Evolutionary conservation across 2,797 vertebrate genomes (phyloP), one percentile per base, ranked within the genome.

Genomic region (Pelodytes ibericus): DNA sequence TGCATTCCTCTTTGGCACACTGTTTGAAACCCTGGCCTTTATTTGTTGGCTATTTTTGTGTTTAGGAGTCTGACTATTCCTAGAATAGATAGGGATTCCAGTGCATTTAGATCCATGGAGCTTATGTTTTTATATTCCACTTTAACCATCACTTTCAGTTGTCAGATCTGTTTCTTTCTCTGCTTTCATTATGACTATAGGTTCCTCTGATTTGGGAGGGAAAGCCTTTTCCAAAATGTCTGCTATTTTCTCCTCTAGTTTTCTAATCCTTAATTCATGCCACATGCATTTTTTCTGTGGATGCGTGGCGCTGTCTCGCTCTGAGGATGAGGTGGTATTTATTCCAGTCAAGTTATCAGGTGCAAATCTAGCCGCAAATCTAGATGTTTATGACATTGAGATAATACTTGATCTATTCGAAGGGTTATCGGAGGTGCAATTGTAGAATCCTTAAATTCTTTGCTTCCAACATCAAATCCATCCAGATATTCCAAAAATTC

Each of bases 121-220:
- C 36, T 82, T 92, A 70, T 26, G 85, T 80, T 90, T 96, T 78
- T 96, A 95, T 87, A 95, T 97, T 18, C 84, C 89, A 61, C 90
- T 94, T 77, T 96, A 95, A 83, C 80, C 91, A 74, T 98, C 96
- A 0, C 95, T 99, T 83, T 96, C 96, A 60, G 97, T 99, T 57
- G 95, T 96, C 73, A 89, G 86, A 84, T 95, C 95, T 9, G 86
- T 94, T 83, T 98, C 95, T 89, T 92, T 93, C 86, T 94, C 96
- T 77, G 94, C 91, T 90, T 92, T 95, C 24, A 77, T 71, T 74
- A 85, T 74, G 33, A 74, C 88, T 76, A 85, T 76, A 63, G 87
- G 61, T 80, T 79, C 22, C n/a, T 31, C 33, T 3, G 68, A 8
- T 24, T 57, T 73, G 24, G 71, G 15, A 61, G n/a, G 60, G 57